Conservation (phyloP, 2,797 vertebrate species). For the Brachymystax lenok region DNA sequence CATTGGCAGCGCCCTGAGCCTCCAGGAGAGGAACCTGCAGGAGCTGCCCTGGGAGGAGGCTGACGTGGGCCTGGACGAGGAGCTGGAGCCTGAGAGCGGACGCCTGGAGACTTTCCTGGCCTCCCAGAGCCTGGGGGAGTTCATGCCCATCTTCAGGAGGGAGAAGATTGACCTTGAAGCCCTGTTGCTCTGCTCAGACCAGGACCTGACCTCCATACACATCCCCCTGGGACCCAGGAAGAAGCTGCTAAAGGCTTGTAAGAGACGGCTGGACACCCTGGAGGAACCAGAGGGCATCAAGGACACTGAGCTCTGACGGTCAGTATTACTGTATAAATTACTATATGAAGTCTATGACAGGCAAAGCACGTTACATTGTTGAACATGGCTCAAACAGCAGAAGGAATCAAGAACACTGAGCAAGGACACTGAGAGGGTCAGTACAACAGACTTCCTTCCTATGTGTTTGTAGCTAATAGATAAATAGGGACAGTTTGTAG, state of each 20-base stretch:
- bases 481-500: too few species aligned
- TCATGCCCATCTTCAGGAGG: constrained; percentile 81
- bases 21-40: constrained; percentile 83
- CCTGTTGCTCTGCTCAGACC: constrained; percentile 87
- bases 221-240: constrained; percentile 90
- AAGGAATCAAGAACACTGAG: not conserved
- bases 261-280: constrained; percentile 80
- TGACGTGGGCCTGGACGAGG: constrained; percentile 83
- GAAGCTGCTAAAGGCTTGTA: constrained; percentile 89
- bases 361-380: too few species aligned
- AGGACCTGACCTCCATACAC: constrained; percentile 87
- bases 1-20: constrained; percentile 86
- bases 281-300: constrained; percentile 81
- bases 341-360: too few species aligned
- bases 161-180: constrained; percentile 92
- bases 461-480: not conserved
- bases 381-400: too few species aligned
- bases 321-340: not conserved
- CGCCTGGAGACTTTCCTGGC: constrained; percentile 91
- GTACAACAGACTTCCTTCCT: not conserved
- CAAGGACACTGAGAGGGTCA: not conserved
- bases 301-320: constrained; percentile 87
- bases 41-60: constrained; percentile 88
- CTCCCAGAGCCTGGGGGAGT: constrained; percentile 85
- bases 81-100: constrained; percentile 78